These are phyloP conservation scores for Archips xylosteana DNA, from an alignment of 2,888 invertebrate species.

Conservation along the genomic window DNA sequence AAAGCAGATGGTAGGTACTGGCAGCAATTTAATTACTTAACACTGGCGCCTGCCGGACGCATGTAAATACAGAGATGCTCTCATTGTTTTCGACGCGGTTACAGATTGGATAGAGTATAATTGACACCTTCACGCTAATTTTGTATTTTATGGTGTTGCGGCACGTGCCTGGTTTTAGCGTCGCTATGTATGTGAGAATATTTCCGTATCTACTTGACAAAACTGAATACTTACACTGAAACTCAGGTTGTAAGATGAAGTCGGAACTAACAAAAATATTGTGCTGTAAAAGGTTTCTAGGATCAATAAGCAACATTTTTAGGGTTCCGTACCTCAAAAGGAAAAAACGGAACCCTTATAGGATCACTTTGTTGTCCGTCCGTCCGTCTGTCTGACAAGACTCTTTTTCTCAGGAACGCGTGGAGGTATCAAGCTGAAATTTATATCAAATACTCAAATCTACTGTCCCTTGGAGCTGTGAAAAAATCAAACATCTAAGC, in stretches of 20 bases:
- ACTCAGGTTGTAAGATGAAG: not conserved
- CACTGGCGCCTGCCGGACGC: slow-evolving; percentile 24
- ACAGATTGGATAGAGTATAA: not conserved
- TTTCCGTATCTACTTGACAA: not conserved
- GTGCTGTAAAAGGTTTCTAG: too few species aligned
- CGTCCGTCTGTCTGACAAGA: too few species aligned
- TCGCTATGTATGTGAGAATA: not conserved
- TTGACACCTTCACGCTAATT: slow-evolving; percentile 2
- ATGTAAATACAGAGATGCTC: slow-evolving; percentile 24
- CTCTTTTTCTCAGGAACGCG: too few species aligned
- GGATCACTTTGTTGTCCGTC: too few species aligned
- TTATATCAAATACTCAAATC: too few species aligned
- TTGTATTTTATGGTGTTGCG: not conserved
- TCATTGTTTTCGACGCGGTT: slow-evolving; percentile 23
- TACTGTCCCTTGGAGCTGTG: too few species aligned
- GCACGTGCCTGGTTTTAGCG: not conserved
- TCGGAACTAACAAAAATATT: not conserved
- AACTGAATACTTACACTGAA: not conserved
- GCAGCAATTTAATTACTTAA: slow-evolving; percentile 34
- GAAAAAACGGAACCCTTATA: too few species aligned
- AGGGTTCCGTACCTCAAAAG: too few species aligned
- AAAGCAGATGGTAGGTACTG: not conserved
- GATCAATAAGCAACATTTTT: too few species aligned
- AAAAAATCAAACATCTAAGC: too few species aligned
- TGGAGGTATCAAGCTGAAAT: too few species aligned